Base-by-base conservation (phyloP, 2,888 invertebrate species). In the Aplocera efformata region DNA sequence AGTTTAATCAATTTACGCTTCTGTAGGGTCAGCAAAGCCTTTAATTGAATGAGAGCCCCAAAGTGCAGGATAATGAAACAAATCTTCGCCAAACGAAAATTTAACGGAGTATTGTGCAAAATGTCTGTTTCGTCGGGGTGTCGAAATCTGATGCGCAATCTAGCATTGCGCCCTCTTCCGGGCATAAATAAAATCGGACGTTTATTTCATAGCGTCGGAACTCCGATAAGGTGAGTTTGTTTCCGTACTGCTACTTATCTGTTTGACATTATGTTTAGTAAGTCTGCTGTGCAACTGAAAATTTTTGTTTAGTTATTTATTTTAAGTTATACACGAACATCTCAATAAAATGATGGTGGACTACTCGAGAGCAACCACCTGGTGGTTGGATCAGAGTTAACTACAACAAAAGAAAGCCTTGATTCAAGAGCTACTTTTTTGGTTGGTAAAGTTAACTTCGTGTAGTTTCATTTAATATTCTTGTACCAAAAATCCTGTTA, bases 141-240 rank as follows among this genome's bases (percentile, higher is more conserved):
- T 71, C 59, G 65, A 73, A 79, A 80, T 80, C 77, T 68, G 67
- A 66, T 70, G 67, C 64, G 65, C 68, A 64, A 79, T 79, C 77
- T 78, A 65, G 60, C 68, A 67, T 63, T 67, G 68, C 72, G 61
- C 79, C 77, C 79, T 77, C 73, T 75, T 75, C 74, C 73, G 72
- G 63, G 54, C 81, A 81, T 85, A 81, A 85, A 85, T 85, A 83
- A 72, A 67, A 78, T 79, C 66, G 58, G 65, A 64, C 60, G 69
- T 82, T 84, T 79, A 84, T 83, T 76, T 76, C 79, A 76, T 74
- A 77, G 71, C 64, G 70, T 66, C 78, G 84, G 84, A 83, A 83
- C 70, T 68, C 55, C 66, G 85, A 85, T 85, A 85, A 78, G 78
- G 50, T 56, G 50, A 58, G 53, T 67, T 64, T 56, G 66, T 58